phyloP scores from a whole-genome alignment of 2,888 invertebrate genomes.

The Autographa gamma region DNA sequence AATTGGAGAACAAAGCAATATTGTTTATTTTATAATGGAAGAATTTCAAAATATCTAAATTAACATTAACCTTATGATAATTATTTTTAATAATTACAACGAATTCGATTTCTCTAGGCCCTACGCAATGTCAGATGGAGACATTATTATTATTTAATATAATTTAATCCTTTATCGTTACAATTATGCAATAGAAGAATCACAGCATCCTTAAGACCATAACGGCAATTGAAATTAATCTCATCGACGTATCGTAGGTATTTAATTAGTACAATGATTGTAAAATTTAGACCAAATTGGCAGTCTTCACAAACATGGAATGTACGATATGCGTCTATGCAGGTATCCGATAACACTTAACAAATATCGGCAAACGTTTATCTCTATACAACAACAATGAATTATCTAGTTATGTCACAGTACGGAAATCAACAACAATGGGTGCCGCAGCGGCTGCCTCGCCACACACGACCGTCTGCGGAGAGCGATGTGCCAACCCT shows the following conservation, averaged over 20 bases:
- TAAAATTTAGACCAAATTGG: slow-evolving; percentile 89
- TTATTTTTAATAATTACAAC: slow-evolving; percentile 83
- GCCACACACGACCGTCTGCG: background rate
- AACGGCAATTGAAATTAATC: slow-evolving; percentile 87
- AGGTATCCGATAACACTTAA: slow-evolving; percentile 88
- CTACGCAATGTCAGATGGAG: slow-evolving; percentile 86
- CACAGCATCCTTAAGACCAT: slow-evolving; percentile 89
- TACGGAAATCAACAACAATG: slow-evolving; percentile 79
- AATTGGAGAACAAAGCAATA: slow-evolving; percentile 81
- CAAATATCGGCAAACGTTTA: slow-evolving; percentile 84
- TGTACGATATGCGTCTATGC: slow-evolving; percentile 89
- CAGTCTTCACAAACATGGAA: slow-evolving; percentile 89
- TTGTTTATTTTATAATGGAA: slow-evolving; percentile 81
- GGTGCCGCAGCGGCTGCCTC: slow-evolving; percentile 50
- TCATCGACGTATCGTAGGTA: slow-evolving; percentile 87
- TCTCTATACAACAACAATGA: slow-evolving; percentile 87
- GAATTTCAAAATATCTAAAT: slow-evolving; percentile 85
- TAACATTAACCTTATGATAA: slow-evolving; percentile 78
- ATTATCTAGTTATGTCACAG: slow-evolving; percentile 79
- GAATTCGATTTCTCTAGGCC: slow-evolving; percentile 87
- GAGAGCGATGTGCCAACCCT: background rate
- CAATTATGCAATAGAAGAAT: slow-evolving; percentile 89
- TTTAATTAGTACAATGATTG: slow-evolving; percentile 85
- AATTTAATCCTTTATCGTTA: slow-evolving; percentile 80
- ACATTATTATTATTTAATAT: slow-evolving; percentile 79